A percentile compares a stretch with the other conserved stretches of the same genome.
These are phyloP conservation scores for Pavo muticus DNA, from an alignment of 2,113 vertebrate species.

Conservation along the genomic window DNA sequence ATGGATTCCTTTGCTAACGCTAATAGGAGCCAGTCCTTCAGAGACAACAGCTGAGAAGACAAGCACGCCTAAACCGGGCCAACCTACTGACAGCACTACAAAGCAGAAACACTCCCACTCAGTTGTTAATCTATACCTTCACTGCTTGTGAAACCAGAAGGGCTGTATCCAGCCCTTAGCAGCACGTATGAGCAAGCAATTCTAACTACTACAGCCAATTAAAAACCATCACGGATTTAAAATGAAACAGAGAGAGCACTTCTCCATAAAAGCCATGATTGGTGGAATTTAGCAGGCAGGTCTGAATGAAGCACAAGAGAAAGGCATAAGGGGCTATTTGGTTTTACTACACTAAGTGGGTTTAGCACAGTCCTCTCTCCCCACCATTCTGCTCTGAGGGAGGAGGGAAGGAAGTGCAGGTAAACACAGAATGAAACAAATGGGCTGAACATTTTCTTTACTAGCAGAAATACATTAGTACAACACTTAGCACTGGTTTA, in stretches of 20 bases:
- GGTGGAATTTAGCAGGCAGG: background rate
- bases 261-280: background rate
- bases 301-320: background rate
- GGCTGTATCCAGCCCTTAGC: background rate
- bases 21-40: background rate
- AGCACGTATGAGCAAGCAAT: background rate
- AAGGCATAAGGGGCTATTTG: background rate
- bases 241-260: background rate
- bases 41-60: background rate
- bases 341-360: accelerated
- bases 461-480: background rate
- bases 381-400: background rate
- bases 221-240: background rate
- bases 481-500: background rate
- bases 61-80: background rate
- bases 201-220: background rate
- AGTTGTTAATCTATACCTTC: background rate
- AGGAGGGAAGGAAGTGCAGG: background rate
- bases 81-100: background rate
- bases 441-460: background rate
- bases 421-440: accelerated
- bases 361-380: background rate
- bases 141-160: background rate
- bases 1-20: background rate
- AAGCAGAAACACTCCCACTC: background rate